Evolutionary conservation across 2,113 vertebrate species (phyloP), one percentile per base, ranked within the genome.

Genomic region (Rhabdomys dilectus): DNA sequence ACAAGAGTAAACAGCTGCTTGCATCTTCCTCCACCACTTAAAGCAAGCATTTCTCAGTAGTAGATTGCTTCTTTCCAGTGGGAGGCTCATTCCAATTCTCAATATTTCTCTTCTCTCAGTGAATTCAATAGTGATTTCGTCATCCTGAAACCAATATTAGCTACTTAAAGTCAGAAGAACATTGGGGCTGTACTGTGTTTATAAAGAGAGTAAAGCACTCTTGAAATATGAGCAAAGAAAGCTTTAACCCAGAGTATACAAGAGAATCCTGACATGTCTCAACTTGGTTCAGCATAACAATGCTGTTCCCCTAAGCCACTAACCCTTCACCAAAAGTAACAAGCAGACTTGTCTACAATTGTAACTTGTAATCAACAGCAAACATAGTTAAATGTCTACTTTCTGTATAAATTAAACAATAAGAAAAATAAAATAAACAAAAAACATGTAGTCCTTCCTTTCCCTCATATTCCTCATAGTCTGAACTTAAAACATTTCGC

Each of bases 101-200:
- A 22, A 34, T 51, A 95, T 72, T 96, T 96, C 39, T 93, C 7
- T 80, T 75, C 39, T 13, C 56, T 78, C 90, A 78, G 72, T 95
- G 10, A 95, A 77, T 88, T 94, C 45, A 21, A 34, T 75, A 90
- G n/a, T 93, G 7, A 81, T 90, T 77, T 81, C 10, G 39, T 88
- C 58, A 68, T 22, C 24, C 31, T 31, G 31, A 1, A 42, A 5
- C 10, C 53, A 7, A 73, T 91, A 88, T 84, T 95, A 89, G 17
- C 39, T 77, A 56, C 34, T 51, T 17, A 87, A 39, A 4, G 31
- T 29, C 88, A 73, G 39, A 96, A 81, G 51, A 91, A 86, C 13
- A 78, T 53, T 66, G 75, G 81, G 42, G 84, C 5, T 78, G 24
- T 89, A 15, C 48, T 87, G 1, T 75, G 11, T 56, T 76, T 15